Conservation (phyloP, 2,113 vertebrate genomes). For the Nesogale talazaci region DNA sequence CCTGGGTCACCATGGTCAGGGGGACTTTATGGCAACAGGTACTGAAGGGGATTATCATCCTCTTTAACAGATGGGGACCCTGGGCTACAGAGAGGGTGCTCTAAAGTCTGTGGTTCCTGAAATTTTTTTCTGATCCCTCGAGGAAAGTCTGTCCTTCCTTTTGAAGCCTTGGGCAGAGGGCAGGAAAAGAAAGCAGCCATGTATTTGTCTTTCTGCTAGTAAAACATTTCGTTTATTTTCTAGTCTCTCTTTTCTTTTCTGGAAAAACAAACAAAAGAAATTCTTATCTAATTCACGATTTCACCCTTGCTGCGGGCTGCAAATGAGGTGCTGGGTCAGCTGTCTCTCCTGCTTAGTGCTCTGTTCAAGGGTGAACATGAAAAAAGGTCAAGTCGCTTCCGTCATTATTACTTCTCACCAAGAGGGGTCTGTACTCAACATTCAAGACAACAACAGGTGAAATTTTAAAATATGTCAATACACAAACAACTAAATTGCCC, state of each 20-base stretch:
- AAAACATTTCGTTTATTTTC: slow-evolving; percentile 40
- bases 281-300: slow-evolving; percentile 56
- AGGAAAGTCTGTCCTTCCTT: background rate
- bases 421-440: background rate
- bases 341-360: background rate
- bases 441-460: background rate
- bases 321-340: background rate
- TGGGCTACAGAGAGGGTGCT: background rate
- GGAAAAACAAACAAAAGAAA: slow-evolving; percentile 63
- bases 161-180: background rate
- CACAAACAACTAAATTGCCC: slow-evolving; percentile 33
- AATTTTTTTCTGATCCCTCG: background rate
- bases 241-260: slow-evolving; percentile 49
- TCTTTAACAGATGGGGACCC: background rate
- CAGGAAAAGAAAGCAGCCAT: background rate
- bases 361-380: background rate
- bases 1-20: background rate
- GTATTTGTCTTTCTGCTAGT: slow-evolving; percentile 44
- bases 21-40: background rate
- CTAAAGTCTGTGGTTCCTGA: background rate
- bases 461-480: background rate
- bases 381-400: background rate
- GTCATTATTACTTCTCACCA: background rate
- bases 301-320: slow-evolving; percentile 8
- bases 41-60: background rate